These are phyloP conservation scores for Myzus persicae DNA, from an alignment of 1,140 invertebrate genomes.

Conservation along the genomic window DNA sequence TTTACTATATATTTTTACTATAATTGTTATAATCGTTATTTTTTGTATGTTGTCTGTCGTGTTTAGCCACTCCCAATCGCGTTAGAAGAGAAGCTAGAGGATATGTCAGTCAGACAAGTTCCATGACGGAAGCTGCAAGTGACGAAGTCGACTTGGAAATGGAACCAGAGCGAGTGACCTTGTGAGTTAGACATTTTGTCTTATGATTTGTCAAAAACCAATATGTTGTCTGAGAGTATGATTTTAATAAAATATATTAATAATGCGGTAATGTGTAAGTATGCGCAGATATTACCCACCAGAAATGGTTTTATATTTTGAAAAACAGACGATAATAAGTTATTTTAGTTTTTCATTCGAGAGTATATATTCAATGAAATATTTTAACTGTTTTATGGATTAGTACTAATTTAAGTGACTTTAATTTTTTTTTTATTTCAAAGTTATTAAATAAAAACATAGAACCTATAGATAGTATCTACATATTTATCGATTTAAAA, in stretches of 20 bases:
- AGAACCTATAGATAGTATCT: background rate
- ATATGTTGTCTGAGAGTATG: background rate
- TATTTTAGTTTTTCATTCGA: background rate
- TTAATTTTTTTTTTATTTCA: background rate
- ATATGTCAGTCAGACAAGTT: slow-evolving; percentile 72
- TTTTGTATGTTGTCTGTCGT: background rate
- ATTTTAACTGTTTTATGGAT: background rate
- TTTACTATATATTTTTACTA: no score
- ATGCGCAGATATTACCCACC: background rate
- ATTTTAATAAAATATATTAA: background rate
- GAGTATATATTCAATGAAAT: background rate
- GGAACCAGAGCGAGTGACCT: slow-evolving; percentile 74
- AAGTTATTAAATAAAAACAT: background rate
- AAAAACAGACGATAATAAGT: background rate
- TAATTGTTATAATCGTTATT: background rate
- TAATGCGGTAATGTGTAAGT: background rate
- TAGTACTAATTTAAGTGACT: background rate
- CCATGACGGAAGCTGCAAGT: slow-evolving; percentile 75
- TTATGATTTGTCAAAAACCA: background rate
- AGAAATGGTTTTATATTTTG: no score
- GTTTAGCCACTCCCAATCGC: slow-evolving; percentile 70
- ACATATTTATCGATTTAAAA: no score
- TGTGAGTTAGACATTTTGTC: slow-evolving; percentile 67
- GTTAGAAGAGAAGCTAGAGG: slow-evolving; percentile 67
- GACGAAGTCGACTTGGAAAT: slow-evolving; percentile 77